phyloP scores from a whole-genome alignment of 2,113 vertebrate species.

The Raja brachyura region DNA sequence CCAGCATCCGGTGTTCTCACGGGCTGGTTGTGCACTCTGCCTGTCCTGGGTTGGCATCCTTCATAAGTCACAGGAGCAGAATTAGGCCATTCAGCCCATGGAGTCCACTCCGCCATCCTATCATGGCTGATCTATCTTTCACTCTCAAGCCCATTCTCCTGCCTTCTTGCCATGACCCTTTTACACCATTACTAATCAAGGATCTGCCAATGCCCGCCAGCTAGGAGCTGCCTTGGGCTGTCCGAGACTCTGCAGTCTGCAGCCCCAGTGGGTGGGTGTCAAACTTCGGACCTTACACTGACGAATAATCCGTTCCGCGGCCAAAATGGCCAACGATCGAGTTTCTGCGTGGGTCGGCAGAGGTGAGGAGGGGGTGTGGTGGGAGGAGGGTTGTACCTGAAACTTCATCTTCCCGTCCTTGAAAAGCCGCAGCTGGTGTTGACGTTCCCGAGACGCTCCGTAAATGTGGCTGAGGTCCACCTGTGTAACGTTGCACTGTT shows the following conservation, averaged over 20 bases:
- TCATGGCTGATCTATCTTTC: too few species aligned
- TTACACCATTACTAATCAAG: too few species aligned
- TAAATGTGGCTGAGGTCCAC: slow-evolving; percentile 86
- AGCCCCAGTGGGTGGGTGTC: neutral
- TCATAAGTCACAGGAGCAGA: too few species aligned
- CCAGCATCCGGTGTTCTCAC: too few species aligned
- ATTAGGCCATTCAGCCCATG: too few species aligned
- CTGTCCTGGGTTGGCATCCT: too few species aligned
- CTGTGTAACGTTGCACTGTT: slow-evolving; percentile 49
- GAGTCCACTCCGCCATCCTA: too few species aligned
- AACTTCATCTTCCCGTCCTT: slow-evolving; percentile 85
- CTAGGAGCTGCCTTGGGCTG: neutral
- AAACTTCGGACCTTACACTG: neutral
- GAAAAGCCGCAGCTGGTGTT: slow-evolving; percentile 76
- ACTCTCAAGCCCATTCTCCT: neutral
- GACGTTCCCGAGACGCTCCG: slow-evolving; percentile 72
- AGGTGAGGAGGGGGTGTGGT: accelerated
- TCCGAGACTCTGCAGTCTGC: neutral
- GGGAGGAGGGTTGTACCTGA: slow-evolving; percentile 61
- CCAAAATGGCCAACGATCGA: neutral
- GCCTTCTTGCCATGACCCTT: too few species aligned
- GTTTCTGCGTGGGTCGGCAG: neutral
- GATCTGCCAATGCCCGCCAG: neutral
- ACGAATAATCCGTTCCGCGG: neutral
- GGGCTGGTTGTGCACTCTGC: too few species aligned